Evolutionary conservation across 2,888 invertebrate species (phyloP), one percentile per base, ranked within the genome.

Genomic region (Apocheima hispidaria): DNA sequence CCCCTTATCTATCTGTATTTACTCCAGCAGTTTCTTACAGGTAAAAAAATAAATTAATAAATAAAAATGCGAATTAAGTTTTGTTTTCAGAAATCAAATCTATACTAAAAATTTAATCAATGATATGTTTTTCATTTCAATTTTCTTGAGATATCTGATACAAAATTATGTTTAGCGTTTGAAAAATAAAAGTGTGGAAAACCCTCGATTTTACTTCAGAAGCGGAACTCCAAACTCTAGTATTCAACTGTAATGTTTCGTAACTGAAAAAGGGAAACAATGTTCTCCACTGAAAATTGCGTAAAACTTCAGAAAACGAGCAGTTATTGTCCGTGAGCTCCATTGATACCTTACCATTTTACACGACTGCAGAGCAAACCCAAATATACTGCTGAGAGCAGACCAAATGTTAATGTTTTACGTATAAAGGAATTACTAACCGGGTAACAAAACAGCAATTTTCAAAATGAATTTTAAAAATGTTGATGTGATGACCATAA

Each of bases 231-330:
- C 14, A 20, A 55, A 21, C 28, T 41, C 33, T 49, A 64, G 67
- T 66, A 70, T 72, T 60, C 69, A 70, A 67, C 68, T 72, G 70
- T 66, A 72, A 76, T 73, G 78, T 75, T 33, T 60, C 64, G 44
- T 51, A 10, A 36, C 49, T 56, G 50, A 72, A 70, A 78, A 75
- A 77, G 79, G 73, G 67, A 79, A 79, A 74, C 75, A 73, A 66
- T 78, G 79, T 78, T 70, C 65, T 59, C 69, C 68, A 69, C 70
- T 69, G 61, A 48, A 60, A 71, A 77, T 72, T 72, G 71, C 66
- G 66, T 69, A 67, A 71, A 76, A 77, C 72, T 76, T 74, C 55
- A 72, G 68, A 67, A 71, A 69, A 72, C 70, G 52, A 59, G 68
- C 70, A 1, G n/a, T 50, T 49, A 54, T 54, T 60, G 38, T 49